A percentile compares a stretch with the other conserved stretches of the same genome.
Evolutionary conservation across 2,113 vertebrate species (phyloP).

Genomic region (Gnathonemus longibarbis): DNA sequence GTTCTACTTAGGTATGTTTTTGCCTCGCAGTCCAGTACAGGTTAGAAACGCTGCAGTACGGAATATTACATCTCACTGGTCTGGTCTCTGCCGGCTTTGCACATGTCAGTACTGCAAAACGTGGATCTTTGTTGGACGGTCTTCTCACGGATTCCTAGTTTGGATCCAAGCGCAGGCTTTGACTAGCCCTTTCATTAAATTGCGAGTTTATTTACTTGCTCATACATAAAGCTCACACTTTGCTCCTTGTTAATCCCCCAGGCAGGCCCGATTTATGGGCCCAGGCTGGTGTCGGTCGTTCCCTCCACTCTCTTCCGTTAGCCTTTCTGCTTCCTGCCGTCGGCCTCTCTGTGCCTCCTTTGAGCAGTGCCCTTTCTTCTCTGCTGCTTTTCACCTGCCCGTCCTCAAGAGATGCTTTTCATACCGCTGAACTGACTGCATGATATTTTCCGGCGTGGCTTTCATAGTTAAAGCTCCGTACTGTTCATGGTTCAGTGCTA

Average conservation of each 20-base stretch:
- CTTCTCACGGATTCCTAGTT: neutral
- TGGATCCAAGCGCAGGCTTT: neutral
- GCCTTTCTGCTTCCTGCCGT: neutral
- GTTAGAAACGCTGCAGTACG: neutral
- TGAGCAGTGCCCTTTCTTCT: neutral
- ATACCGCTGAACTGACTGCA: neutral
- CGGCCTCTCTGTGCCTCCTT: neutral
- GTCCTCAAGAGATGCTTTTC: neutral
- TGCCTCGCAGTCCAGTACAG: neutral
- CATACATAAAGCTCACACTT: neutral
- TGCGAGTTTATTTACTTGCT: neutral
- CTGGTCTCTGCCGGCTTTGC: neutral
- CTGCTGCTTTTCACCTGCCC: neutral
- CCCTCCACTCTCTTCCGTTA: neutral
- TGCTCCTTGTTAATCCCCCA: neutral
- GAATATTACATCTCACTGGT: neutral
- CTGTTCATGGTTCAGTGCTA: neutral
- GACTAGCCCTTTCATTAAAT: neutral
- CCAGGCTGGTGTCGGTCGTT: neutral
- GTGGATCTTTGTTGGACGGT: neutral
- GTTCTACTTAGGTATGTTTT: neutral
- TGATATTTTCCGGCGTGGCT: neutral
- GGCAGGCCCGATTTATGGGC: neutral
- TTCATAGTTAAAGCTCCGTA: neutral
- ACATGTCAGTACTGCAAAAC: neutral